These are phyloP conservation scores for Nineta flava DNA, from an alignment of 2,888 invertebrate species.

Conservation along the genomic window DNA sequence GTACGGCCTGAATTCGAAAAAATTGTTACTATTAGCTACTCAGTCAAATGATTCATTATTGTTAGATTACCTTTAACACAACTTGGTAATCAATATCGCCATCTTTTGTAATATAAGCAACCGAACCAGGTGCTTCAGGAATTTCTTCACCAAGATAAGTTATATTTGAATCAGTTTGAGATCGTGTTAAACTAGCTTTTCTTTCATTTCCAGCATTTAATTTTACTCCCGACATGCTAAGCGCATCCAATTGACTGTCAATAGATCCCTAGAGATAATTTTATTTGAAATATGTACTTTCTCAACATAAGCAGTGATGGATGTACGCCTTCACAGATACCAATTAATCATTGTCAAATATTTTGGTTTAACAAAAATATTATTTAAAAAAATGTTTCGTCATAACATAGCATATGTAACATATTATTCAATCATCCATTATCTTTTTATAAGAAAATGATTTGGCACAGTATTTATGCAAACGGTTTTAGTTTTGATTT, in stretches of 20 bases:
- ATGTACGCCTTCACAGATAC: too few species aligned
- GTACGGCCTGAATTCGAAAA: constrained; percentile 50
- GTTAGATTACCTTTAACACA: constrained; percentile 51
- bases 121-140: constrained; percentile 75
- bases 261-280: constrained; percentile 49
- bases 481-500: too few species aligned
- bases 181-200: constrained; percentile 60
- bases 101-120: constrained; percentile 84
- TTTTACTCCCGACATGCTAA: constrained; percentile 41
- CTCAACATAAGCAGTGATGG: not conserved
- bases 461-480: too few species aligned
- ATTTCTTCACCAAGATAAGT: constrained; percentile 75
- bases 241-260: constrained; percentile 68
- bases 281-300: constrained; percentile 3
- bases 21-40: constrained; percentile 2
- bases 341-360: too few species aligned
- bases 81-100: constrained; percentile 89
- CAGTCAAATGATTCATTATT: not conserved
- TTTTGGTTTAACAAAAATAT: too few species aligned
- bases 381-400: too few species aligned
- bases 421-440: too few species aligned
- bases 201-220: constrained; percentile 44
- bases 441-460: too few species aligned
- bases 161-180: constrained; percentile 85
- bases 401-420: too few species aligned